These are phyloP conservation scores for Strigamia transsilvanica DNA, from an alignment of 2,888 invertebrate genomes.

Conservation along the genomic window DNA sequence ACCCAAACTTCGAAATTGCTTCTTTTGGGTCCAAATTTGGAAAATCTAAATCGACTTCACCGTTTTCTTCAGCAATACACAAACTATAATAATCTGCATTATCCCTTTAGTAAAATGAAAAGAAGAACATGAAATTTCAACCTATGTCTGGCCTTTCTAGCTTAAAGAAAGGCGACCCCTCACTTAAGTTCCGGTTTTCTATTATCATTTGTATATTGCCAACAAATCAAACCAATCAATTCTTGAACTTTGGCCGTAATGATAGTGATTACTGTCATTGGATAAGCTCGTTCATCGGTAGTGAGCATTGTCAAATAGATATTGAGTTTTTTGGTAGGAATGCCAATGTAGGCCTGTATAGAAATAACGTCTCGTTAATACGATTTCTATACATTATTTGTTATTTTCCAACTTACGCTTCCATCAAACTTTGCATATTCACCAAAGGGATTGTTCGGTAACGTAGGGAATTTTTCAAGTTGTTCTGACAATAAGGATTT, in stretches of 20 bases:
- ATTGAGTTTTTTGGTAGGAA: constrained; percentile 82
- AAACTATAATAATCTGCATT: constrained; percentile 80
- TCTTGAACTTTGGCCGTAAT: constrained; percentile 85
- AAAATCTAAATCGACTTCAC: constrained; percentile 92
- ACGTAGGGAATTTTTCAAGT: constrained; percentile 77
- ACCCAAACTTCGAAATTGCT: constrained; percentile 91
- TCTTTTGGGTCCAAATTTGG: constrained; percentile 88
- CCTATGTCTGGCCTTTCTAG: too few species aligned
- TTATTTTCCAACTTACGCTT: constrained; percentile 65
- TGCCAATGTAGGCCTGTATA: constrained; percentile 72
- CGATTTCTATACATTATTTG: background rate
- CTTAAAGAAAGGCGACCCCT: too few species aligned
- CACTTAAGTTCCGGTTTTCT: constrained; percentile 71
- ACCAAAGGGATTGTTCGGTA: constrained; percentile 85
- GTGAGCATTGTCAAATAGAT: constrained; percentile 90
- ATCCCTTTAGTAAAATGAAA: constrained; percentile 63
- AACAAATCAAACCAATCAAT: constrained; percentile 90
- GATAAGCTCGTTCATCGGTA: constrained; percentile 81
- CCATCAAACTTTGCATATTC: constrained; percentile 94
- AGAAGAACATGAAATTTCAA: background rate
- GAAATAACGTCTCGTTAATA: constrained; percentile 3
- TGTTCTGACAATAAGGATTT: constrained; percentile 77
- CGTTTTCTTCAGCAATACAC: constrained; percentile 95
- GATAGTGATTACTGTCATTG: constrained; percentile 81
- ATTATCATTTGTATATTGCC: constrained; percentile 66